Evolutionary conservation across 2,797 vertebrate species (phyloP).

Genomic region (Leptatherina wallacei): DNA sequence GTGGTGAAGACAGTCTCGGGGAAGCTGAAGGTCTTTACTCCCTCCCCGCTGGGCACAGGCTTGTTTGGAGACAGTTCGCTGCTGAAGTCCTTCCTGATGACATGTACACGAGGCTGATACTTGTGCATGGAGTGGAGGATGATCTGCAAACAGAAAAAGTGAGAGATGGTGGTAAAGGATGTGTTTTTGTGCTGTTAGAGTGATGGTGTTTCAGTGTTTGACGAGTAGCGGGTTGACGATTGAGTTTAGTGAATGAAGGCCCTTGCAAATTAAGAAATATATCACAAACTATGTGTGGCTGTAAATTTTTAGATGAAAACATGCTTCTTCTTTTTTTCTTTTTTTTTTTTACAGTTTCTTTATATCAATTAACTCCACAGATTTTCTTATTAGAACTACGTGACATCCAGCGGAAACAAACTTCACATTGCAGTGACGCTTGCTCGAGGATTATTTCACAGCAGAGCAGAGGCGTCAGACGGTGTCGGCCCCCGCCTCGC

Average conservation of each 20-base stretch:
- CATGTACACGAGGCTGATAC: constrained; percentile 92
- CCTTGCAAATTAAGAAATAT: too few relatives aligned
- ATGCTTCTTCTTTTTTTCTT: too few relatives aligned
- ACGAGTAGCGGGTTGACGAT: background rate
- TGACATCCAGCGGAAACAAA: constrained; percentile 34
- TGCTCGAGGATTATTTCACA: constrained; percentile 68
- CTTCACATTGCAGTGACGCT: constrained; percentile 39
- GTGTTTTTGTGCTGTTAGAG: background rate
- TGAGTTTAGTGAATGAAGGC: background rate
- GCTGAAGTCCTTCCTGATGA: constrained; percentile 92
- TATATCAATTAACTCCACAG: constrained; percentile 21
- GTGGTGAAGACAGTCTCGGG: constrained; percentile 99
- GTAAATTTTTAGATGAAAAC: background rate
- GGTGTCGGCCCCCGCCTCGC: constrained; percentile 60
- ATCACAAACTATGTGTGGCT: background rate
- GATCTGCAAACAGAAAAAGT: constrained; percentile 81
- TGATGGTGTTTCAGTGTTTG: background rate
- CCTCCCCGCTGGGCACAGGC: constrained; percentile 90
- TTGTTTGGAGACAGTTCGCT: constrained; percentile 95
- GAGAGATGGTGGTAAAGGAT: background rate
- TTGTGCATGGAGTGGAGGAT: constrained; percentile 99
- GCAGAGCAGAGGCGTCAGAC: constrained; percentile 69
- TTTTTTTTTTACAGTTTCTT: background rate
- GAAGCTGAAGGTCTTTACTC: constrained; percentile 94
- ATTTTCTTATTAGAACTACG: background rate